phyloP scores from a whole-genome alignment of 1,140 invertebrate species.

The Phthorimaea operculella region DNA sequence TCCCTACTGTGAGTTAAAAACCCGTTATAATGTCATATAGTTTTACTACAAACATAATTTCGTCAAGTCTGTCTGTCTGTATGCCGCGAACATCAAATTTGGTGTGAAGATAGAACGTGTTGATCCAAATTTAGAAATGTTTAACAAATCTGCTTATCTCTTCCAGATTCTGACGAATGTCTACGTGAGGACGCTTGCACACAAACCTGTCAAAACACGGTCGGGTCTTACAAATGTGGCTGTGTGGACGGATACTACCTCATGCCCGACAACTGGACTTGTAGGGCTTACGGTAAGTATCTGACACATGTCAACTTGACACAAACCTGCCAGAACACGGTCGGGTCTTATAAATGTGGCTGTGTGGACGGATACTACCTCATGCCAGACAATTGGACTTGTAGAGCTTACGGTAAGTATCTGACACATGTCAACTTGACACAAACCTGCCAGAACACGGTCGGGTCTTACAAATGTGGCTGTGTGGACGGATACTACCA shows the following conservation, averaged over 20 bases:
- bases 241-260: constrained; percentile 81
- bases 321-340: constrained; percentile 81
- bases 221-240: constrained; percentile 77
- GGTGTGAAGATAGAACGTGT: too few species aligned
- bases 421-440: too few species aligned
- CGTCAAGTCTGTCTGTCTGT: too few species aligned
- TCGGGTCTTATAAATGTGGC: constrained; percentile 77
- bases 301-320: too few species aligned
- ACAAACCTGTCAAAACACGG: constrained; percentile 73
- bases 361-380: constrained; percentile 81
- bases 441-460: constrained; percentile 81
- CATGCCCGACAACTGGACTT: constrained; percentile 62
- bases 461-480: constrained; percentile 77
- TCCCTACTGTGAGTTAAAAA: too few species aligned
- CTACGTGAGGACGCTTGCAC: constrained; percentile 78
- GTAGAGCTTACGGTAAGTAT: too few species aligned
- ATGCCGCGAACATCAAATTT: too few species aligned
- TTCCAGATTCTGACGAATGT: constrained; percentile 80
- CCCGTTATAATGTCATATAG: too few species aligned
- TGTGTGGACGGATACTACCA: constrained; percentile 81
- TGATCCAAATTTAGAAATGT: too few species aligned
- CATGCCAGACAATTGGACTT: constrained; percentile 61
- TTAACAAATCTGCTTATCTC: too few species aligned
- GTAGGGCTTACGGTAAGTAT: constrained; percentile 26
- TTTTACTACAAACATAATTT: too few species aligned